Base-by-base conservation (phyloP, 2,888 invertebrate genomes). In the Leptogaster cylindrica region DNA sequence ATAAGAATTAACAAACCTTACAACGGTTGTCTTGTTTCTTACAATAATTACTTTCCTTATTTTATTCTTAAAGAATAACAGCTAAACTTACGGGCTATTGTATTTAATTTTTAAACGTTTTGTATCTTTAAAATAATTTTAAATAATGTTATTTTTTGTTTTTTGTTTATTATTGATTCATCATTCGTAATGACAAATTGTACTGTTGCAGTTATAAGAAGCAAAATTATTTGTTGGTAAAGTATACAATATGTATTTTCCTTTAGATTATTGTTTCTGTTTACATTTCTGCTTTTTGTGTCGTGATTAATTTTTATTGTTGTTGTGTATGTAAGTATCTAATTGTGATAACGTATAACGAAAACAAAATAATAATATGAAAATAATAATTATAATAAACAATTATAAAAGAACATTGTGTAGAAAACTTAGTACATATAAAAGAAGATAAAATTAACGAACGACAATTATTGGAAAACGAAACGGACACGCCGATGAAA, bases 51-150 rank as follows among this genome's bases (percentile, higher is more conserved):
- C 52, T 65, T 68, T 63, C 23, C 44, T 63, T 51, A 52, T 67
- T 52, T 70, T 68, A 51, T 70, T 70, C 70, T 72, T 72, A 71
- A 72, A 71, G 70, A 69, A 73, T 72, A 72, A 70, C 72, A 72
- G 71, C 72, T 74, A 72, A 72, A 71, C 72, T 74, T 73, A 73
- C 67, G 71, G 71, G 70, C 72, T 74, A 72, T 73, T 72, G 71
- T 71, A 71, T 71, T 68, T 66, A 52, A 58, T 61, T 63, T 48
- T 41, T 67, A 69, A 65, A 65, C 51, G 20, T 67, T 44, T 67
- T 70, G 58, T 55, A 50, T 27, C 31, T 70, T 48, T 64, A 25
- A 52, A 39, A 10, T 67, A 51, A 27, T 46, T 65, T 33, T 27
- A 55, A 18, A 63, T 68, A 36, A 51, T 58, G 68, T 66, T 41